These are phyloP conservation scores for Platysternon megacephalum DNA, from an alignment of 2,113 vertebrate species.

Conservation along the genomic window DNA sequence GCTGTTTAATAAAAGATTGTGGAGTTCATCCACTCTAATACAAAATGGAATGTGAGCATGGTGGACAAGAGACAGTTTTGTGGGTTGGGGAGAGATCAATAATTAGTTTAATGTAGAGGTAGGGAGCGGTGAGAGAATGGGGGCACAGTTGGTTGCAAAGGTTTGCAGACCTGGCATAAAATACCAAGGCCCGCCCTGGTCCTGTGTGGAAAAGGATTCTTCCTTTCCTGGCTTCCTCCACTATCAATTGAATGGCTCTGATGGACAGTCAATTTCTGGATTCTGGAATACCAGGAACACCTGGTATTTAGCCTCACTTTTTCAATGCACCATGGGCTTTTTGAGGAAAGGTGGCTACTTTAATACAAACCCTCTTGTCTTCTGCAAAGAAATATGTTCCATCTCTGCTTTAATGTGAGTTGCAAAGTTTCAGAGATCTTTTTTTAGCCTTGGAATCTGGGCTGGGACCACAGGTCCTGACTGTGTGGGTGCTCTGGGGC, in stretches of 20 bases:
- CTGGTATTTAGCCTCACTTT: not conserved
- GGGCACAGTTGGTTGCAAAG: not conserved
- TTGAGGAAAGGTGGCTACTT: not conserved
- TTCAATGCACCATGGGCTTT: not conserved
- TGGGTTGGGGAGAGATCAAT: not conserved
- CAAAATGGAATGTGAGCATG: not conserved
- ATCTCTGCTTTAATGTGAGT: not conserved
- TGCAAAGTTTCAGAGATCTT: not conserved
- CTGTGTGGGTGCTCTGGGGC: too few relatives aligned
- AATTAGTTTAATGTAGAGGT: not conserved
- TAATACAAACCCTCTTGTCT: not conserved
- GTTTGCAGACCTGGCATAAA: not conserved
- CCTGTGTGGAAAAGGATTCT: not conserved
- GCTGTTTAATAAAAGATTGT: not conserved
- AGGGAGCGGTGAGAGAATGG: not conserved
- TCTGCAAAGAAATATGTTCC: not conserved
- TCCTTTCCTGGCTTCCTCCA: not conserved
- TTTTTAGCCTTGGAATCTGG: not conserved
- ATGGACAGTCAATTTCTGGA: not conserved
- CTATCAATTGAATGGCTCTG: not conserved
- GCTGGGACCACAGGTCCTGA: too few relatives aligned
- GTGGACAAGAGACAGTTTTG: not conserved
- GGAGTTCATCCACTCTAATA: not conserved
- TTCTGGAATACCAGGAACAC: not conserved
- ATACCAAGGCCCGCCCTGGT: not conserved